A percentile compares a stretch with the other conserved stretches of the same genome.
These are phyloP conservation scores for Ictidomys tridecemlineatus DNA, from an alignment of 2,113 vertebrate species.

Conservation along the genomic window DNA sequence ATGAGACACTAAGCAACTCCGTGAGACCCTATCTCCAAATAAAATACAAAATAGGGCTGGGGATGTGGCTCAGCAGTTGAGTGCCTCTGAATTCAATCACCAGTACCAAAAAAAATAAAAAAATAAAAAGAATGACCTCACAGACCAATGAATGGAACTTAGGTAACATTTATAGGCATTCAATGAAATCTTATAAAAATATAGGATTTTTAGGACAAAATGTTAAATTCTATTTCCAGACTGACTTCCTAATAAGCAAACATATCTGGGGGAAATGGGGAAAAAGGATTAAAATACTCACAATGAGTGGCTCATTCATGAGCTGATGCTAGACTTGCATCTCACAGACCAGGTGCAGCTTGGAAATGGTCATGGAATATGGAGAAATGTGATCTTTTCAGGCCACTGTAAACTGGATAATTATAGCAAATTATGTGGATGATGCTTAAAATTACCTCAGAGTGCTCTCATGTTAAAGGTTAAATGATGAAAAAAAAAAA, in stretches of 20 bases:
- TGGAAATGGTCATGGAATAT: not conserved
- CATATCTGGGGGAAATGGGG: not conserved
- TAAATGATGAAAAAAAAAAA: not conserved
- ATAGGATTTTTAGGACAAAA: not conserved
- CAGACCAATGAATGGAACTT: not conserved
- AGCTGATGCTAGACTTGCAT: not conserved
- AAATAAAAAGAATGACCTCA: not conserved
- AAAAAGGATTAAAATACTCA: not conserved
- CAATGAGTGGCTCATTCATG: not conserved
- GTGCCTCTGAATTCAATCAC: too few species aligned
- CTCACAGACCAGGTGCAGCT: not conserved
- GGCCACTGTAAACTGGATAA: not conserved
- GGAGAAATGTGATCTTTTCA: not conserved
- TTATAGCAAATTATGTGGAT: not conserved
- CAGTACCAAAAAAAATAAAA: too few species aligned
- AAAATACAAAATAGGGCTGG: too few species aligned
- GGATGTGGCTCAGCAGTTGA: too few species aligned
- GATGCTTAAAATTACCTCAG: not conserved
- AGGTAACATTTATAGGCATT: not conserved
- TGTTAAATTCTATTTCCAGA: conserved; percentile 2
- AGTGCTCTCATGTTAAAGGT: not conserved
- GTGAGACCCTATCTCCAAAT: too few species aligned
- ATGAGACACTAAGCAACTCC: too few species aligned
- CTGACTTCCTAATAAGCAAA: not conserved
- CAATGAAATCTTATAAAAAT: not conserved